Percentiles rank a stretch among this genome's conserved stretches.
These are phyloP conservation scores for Potorous gilbertii DNA, from an alignment of 2,797 vertebrate species.

Conservation along the genomic window DNA sequence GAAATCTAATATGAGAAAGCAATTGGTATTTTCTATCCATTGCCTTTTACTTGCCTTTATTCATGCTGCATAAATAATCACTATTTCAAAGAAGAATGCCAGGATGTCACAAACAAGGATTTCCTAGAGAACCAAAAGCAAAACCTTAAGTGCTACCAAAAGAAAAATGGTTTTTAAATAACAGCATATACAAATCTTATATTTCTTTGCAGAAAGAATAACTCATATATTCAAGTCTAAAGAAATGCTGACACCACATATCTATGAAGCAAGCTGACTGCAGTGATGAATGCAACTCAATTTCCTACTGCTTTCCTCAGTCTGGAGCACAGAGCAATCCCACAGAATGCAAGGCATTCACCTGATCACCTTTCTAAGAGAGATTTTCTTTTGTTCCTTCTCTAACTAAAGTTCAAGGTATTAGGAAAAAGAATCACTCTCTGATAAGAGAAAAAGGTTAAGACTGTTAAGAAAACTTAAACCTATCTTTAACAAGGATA, in stretches of 20 bases:
- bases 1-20: not conserved
- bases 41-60: not conserved
- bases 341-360: not conserved
- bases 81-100: not conserved
- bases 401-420: not conserved
- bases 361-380: not conserved
- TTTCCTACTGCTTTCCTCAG: not conserved
- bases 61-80: not conserved
- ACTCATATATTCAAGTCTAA: fast-evolving
- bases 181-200: not conserved
- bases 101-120: slow-evolving; percentile 9
- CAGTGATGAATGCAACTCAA: not conserved
- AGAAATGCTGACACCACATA: not conserved
- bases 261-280: slow-evolving; percentile 6
- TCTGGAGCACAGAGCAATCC: not conserved
- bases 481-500: not conserved
- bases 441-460: not conserved
- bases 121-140: not conserved
- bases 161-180: not conserved
- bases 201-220: not conserved
- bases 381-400: not conserved
- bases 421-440: not conserved
- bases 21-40: not conserved
- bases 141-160: not conserved
- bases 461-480: not conserved